Evolutionary conservation across 1,140 invertebrate genomes (phyloP).

Genomic region (Pseudomyrmex sp.): DNA sequence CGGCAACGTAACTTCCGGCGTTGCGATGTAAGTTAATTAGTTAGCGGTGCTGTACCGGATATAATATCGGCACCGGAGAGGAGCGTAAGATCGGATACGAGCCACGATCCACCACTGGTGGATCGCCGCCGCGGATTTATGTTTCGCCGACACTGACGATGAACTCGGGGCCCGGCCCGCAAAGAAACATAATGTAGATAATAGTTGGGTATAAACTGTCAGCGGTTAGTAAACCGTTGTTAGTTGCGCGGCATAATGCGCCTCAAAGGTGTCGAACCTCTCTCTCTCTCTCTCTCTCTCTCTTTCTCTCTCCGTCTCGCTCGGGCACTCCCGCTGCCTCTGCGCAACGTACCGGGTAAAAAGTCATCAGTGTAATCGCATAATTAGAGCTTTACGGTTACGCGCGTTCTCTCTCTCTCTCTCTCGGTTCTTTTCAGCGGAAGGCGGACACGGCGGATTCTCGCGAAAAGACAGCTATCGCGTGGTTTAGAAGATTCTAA

Average conservation of each 20-base stretch:
- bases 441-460: neutral
- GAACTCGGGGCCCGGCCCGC: constrained; percentile 25
- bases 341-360: constrained; percentile 1
- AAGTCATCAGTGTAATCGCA: constrained; percentile 54
- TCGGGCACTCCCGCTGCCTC: neutral
- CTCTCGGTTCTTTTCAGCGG: constrained; percentile 18
- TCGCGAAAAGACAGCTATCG: neutral
- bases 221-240: constrained; percentile 61
- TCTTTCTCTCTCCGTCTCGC: neutral
- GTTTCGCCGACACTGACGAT: constrained; percentile 29
- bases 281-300: constrained; percentile 6
- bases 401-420: neutral
- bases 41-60: constrained; percentile 20
- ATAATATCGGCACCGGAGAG: constrained; percentile 10
- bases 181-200: constrained; percentile 47
- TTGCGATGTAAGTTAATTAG: constrained; percentile 59
- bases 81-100: constrained; percentile 42
- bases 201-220: constrained; percentile 56
- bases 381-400: constrained; percentile 45
- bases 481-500: constrained; percentile 17
- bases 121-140: constrained; percentile 54
- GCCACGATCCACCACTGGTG: constrained; percentile 45
- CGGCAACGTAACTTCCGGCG: constrained; percentile 49
- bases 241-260: constrained; percentile 33
- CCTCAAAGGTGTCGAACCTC: constrained; percentile 32